These are phyloP conservation scores for Ellobium chinense DNA, from an alignment of 2,888 invertebrate species.

Conservation along the genomic window DNA sequence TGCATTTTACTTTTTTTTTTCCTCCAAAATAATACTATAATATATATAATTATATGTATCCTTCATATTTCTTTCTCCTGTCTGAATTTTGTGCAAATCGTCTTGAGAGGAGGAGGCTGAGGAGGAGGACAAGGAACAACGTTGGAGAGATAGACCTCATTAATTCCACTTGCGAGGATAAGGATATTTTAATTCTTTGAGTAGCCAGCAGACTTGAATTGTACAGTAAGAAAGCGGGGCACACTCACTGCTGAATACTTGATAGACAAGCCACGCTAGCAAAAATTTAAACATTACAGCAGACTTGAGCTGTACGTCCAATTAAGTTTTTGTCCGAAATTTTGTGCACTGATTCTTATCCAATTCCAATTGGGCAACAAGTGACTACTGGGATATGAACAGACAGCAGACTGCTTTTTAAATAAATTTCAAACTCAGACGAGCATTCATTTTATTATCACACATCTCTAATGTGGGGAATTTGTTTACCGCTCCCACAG, in stretches of 20 bases:
- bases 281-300: not conserved
- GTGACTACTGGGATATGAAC: conserved; percentile 8
- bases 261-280: not conserved
- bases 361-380: conserved; percentile 11
- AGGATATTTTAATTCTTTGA: not conserved
- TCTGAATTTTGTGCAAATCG: not conserved
- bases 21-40: not conserved
- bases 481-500: not conserved
- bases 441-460: not conserved
- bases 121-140: not conserved
- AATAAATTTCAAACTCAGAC: conserved; percentile 9
- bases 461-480: not conserved
- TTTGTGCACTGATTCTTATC: not conserved
- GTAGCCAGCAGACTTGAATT: not conserved
- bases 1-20: not conserved
- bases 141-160: not conserved
- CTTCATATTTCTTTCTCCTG: not conserved
- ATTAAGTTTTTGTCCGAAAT: not conserved
- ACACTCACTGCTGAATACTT: not conserved
- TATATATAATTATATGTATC: not conserved
- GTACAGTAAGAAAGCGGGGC: not conserved
- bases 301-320: not conserved
- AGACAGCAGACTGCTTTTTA: conserved; percentile 41
- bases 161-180: not conserved
- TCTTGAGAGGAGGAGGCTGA: not conserved